Conservation (phyloP, 2,888 invertebrate species). For the Athalia cordata region DNA sequence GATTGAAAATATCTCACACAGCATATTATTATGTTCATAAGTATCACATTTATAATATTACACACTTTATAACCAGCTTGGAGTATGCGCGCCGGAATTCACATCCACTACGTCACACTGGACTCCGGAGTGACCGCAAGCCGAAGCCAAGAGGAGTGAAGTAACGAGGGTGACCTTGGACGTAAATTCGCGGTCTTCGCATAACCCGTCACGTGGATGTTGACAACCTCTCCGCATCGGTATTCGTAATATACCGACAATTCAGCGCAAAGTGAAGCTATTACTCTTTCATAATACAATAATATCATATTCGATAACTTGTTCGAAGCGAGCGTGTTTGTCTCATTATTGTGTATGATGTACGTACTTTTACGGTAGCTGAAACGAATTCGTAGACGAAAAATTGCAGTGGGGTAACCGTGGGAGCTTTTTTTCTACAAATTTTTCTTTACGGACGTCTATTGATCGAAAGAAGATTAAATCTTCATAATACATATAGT, state of each 20-base stretch:
- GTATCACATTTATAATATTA: background rate
- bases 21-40: background rate
- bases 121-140: slow-evolving; percentile 27
- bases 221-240: slow-evolving; percentile 50
- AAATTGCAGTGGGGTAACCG: too few species aligned
- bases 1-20: too few species aligned
- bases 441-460: too few species aligned
- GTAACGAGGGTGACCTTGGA: slow-evolving; percentile 54
- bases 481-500: too few species aligned
- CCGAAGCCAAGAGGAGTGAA: slow-evolving; percentile 33
- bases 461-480: too few species aligned
- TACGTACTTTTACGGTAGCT: too few species aligned
- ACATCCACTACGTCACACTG: slow-evolving; percentile 25
- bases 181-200: slow-evolving; percentile 56
- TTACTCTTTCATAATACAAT: background rate
- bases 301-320: slow-evolving; percentile 5
- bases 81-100: slow-evolving; percentile 27
- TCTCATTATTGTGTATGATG: too few species aligned
- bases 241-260: background rate
- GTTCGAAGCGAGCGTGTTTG: background rate
- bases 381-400: too few species aligned
- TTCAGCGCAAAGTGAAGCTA: background rate
- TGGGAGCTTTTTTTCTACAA: too few species aligned
- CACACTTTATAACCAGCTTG: background rate
- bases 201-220: slow-evolving; percentile 52